phyloP scores from a whole-genome alignment of 2,888 invertebrate species.

The Hermodice carunculata region DNA sequence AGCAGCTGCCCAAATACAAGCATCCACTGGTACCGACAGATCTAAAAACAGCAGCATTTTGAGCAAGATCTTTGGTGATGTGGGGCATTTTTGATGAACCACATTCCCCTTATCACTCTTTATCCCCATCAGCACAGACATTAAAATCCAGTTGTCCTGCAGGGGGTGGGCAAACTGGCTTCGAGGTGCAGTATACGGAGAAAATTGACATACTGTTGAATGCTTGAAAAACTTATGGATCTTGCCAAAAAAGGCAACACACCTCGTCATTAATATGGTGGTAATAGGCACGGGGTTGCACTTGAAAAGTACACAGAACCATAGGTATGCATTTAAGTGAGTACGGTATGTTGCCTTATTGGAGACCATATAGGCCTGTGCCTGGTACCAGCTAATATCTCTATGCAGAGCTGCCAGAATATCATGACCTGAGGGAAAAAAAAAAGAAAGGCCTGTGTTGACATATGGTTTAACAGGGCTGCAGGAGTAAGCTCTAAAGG shows the following conservation, averaged over 20 bases:
- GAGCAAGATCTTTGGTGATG: neutral
- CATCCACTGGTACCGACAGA: neutral
- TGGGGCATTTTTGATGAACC: neutral
- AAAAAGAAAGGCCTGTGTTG: neutral
- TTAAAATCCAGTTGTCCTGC: neutral
- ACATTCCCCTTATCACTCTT: neutral
- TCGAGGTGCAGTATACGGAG: slow-evolving; percentile 1
- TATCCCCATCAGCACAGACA: neutral
- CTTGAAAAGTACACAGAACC: neutral
- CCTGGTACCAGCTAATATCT: neutral
- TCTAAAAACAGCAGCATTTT: neutral
- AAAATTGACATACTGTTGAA: slow-evolving; percentile 10
- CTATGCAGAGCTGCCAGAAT: neutral
- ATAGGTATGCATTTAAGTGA: slow-evolving; percentile 1
- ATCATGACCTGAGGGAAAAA: neutral
- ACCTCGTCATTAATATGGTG: neutral
- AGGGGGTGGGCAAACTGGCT: neutral
- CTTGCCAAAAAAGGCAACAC: too few relatives aligned
- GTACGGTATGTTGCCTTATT: neutral
- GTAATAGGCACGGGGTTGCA: neutral
- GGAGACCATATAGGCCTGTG: neutral
- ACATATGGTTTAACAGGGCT: neutral
- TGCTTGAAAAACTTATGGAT: too few relatives aligned
- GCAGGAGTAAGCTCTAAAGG: too few relatives aligned
- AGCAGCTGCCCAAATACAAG: neutral